Evolutionary conservation across 1,140 invertebrate genomes (phyloP).

Genomic region (Drosophila yakuba): DNA sequence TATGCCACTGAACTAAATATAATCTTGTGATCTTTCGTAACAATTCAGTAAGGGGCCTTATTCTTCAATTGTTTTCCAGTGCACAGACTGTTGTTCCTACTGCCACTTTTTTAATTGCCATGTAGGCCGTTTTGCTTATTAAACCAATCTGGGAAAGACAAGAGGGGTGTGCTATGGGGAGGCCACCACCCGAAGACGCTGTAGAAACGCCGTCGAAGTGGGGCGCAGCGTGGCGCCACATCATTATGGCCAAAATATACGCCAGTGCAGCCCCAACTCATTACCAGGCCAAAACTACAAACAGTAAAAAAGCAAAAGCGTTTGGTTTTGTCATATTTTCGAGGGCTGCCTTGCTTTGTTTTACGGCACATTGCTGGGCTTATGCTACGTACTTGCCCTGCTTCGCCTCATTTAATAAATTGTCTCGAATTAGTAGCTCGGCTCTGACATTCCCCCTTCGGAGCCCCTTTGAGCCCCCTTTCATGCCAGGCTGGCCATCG

Average conservation of each 20-base stretch:
- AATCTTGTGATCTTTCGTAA: not conserved
- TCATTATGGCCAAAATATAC: constrained; percentile 53
- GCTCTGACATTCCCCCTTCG: constrained; percentile 10
- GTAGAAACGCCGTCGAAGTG: constrained; percentile 38
- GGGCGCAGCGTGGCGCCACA: constrained; percentile 63
- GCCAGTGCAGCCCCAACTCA: constrained; percentile 47
- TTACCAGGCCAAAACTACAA: constrained; percentile 42
- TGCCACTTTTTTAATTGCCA: constrained; percentile 65
- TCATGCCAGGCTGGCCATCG: constrained; percentile 38
- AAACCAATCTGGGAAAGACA: constrained; percentile 50
- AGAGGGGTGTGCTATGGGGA: not conserved
- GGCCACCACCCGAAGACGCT: constrained; percentile 22
- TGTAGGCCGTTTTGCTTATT: constrained; percentile 79
- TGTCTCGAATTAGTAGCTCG: constrained; percentile 73
- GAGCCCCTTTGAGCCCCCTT: not conserved
- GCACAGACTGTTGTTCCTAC: constrained; percentile 8
- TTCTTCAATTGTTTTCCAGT: constrained; percentile 1
- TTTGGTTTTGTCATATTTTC: constrained; percentile 55
- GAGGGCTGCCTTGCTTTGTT: constrained; percentile 39
- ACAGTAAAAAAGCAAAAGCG: constrained; percentile 13
- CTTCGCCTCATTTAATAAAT: constrained; percentile 80
- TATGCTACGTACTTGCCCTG: constrained; percentile 53
- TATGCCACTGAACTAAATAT: too few relatives aligned
- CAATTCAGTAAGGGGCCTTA: not conserved
- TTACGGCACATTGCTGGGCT: constrained; percentile 46